phyloP scores from a whole-genome alignment of 1,140 invertebrate genomes.

The Oncopeltus fasciatus region DNA sequence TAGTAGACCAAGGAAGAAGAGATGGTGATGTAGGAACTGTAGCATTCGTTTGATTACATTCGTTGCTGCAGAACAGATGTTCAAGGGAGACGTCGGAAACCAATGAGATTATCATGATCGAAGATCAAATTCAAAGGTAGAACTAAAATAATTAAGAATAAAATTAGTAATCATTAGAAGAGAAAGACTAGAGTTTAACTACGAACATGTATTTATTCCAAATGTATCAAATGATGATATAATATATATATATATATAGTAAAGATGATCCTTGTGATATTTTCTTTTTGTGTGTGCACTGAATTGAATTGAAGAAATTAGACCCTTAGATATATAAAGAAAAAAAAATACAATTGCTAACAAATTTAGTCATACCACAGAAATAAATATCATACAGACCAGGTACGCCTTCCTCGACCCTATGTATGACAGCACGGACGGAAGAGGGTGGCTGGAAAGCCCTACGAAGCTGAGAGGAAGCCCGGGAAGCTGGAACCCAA shows the following conservation, averaged over 20 bases:
- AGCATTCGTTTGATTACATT: constrained; percentile 2
- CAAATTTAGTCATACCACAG: too few species aligned
- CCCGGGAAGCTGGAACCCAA: constrained; percentile 1
- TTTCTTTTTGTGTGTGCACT: too few species aligned
- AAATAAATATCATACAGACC: too few species aligned
- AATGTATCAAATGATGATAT: too few species aligned
- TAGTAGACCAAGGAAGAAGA: not conserved
- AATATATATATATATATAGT: too few species aligned
- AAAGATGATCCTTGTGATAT: too few species aligned
- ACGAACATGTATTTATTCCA: too few species aligned
- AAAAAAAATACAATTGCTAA: too few species aligned
- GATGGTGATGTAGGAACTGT: constrained; percentile 4
- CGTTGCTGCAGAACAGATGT: not conserved
- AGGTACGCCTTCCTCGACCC: constrained; percentile 2
- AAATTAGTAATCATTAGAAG: too few species aligned
- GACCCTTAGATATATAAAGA: too few species aligned
- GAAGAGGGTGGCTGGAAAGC: constrained; percentile 1
- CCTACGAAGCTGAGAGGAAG: constrained; percentile 8
- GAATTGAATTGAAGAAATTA: too few species aligned
- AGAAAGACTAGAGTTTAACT: too few species aligned
- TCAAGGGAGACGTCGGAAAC: constrained; percentile 5
- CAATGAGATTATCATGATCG: constrained; percentile 15
- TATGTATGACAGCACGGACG: constrained; percentile 4
- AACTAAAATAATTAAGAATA: constrained; percentile 13
- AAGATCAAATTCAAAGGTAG: constrained; percentile 9